phyloP scores from a whole-genome alignment of 2,888 invertebrate genomes.

The Lysandra coridon region DNA sequence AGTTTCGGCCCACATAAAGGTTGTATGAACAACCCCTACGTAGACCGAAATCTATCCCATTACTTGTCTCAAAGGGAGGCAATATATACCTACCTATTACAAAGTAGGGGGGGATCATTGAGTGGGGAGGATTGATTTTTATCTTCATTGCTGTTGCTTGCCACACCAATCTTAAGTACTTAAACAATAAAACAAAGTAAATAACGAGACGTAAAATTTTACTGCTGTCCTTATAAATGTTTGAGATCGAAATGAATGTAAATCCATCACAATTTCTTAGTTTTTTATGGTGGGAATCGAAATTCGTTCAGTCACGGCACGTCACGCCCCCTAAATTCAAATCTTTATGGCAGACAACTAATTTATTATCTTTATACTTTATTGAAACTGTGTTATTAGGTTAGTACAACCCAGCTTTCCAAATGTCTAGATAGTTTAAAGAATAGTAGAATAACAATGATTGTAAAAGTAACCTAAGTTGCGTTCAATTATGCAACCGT shows the following conservation, averaged over 20 bases:
- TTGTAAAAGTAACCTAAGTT: too few species aligned
- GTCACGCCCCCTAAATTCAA: constrained; percentile 20
- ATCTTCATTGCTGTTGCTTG: not conserved
- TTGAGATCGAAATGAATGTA: constrained; percentile 17
- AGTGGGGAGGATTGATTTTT: not conserved
- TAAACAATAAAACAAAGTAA: not conserved
- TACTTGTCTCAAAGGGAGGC: not conserved
- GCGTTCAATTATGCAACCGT: too few species aligned
- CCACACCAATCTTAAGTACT: not conserved
- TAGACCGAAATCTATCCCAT: not conserved
- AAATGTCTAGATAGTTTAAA: not conserved
- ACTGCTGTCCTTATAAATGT: constrained; percentile 23
- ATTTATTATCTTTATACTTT: constrained; percentile 20
- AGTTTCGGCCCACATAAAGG: not conserved
- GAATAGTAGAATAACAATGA: too few species aligned
- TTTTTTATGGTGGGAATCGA: constrained; percentile 30
- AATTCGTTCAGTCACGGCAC: constrained; percentile 30
- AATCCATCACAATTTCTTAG: constrained; percentile 14
- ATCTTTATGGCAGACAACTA: constrained; percentile 11
- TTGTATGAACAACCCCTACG: not conserved
- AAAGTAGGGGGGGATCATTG: too few species aligned
- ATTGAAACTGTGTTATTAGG: not conserved
- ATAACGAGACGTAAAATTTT: constrained; percentile 18
- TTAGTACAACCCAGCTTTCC: not conserved
- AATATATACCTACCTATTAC: not conserved